Evolutionary conservation across 2,888 invertebrate genomes (phyloP).

Genomic region (Aspidiotus destructor): DNA sequence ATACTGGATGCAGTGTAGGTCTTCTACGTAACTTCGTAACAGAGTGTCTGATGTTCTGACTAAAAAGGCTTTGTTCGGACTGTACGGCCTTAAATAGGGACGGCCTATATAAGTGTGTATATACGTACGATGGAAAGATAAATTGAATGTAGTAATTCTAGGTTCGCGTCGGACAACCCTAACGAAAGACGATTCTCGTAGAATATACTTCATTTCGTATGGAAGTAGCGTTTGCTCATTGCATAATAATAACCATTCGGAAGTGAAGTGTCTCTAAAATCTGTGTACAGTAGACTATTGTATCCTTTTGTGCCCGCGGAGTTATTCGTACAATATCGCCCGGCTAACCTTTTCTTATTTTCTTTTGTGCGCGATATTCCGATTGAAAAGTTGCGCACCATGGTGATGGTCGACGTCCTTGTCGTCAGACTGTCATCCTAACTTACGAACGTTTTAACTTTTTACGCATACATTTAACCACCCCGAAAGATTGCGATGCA

Average conservation of each 20-base stretch:
- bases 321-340: neutral
- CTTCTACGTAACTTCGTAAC: too few species aligned
- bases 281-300: conserved; percentile 9
- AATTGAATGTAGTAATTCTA: conserved; percentile 31
- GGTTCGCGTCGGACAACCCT: conserved; percentile 24
- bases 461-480: too few species aligned
- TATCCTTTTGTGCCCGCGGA: neutral
- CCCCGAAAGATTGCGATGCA: too few species aligned
- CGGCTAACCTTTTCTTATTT: neutral
- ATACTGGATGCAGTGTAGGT: too few species aligned
- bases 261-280: conserved; percentile 31
- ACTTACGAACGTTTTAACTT: too few species aligned
- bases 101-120: too few species aligned
- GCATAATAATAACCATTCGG: conserved; percentile 31
- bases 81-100: too few species aligned
- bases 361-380: neutral
- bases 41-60: too few species aligned
- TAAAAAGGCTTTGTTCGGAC: too few species aligned
- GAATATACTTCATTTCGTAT: conserved; percentile 27
- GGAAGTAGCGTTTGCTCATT: conserved; percentile 31
- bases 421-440: too few species aligned
- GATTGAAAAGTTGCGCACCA: neutral
- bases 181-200: conserved; percentile 13
- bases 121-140: conserved; percentile 13
- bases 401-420: too few species aligned